Evolutionary conservation across 1,140 invertebrate species (phyloP), one percentile per base, ranked within the genome.

Genomic region (Drosophila bipectinata): DNA sequence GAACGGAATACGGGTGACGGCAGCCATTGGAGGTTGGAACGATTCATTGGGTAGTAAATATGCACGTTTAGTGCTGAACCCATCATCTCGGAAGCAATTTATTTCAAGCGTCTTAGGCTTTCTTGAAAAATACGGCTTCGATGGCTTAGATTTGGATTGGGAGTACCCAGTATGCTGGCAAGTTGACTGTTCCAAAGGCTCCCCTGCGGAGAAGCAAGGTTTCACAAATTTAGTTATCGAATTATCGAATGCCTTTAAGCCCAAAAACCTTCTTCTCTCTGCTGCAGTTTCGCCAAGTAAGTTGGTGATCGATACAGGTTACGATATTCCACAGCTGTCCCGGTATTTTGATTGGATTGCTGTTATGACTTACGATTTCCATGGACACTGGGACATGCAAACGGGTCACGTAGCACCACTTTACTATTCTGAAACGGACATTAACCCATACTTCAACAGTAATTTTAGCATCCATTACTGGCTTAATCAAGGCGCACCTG

Each of bases 351-450:
- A 97, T 90, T 97, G 96, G 95, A 97, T 98, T 75, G 95, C 96
- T 2, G 94, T 98, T 0, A 98, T 98, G 97, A 95, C 95, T 0
- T 98, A 98, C 81, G 97, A 98, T 87, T 98, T 95, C 81, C 97
- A 98, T 77, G 97, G 97, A 0, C 95, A 97, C 77, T 98, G 97
- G 97, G 97, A 98, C 82, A 97, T 97, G 81, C 95, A 95, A 79
- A 98, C 97, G 1, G 97, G 97, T 7, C 97, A 98, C 83, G 94
- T 97, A 1, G 95, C 97, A 1, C 97, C 97, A 0, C 94, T 98
- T 90, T 97, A 97, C 63, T 92, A 92, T 4, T 93, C 95, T 60
- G 94, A 95, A 1, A 94, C 95, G 39, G 96, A 97, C 89, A 93
- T 93, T 53, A 95, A 96, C 80, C 93, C 93, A 34, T 95, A 95